Evolutionary conservation across 1,140 invertebrate genomes (phyloP), one percentile per base, ranked within the genome.

Genomic region (Lepidurus packardi): DNA sequence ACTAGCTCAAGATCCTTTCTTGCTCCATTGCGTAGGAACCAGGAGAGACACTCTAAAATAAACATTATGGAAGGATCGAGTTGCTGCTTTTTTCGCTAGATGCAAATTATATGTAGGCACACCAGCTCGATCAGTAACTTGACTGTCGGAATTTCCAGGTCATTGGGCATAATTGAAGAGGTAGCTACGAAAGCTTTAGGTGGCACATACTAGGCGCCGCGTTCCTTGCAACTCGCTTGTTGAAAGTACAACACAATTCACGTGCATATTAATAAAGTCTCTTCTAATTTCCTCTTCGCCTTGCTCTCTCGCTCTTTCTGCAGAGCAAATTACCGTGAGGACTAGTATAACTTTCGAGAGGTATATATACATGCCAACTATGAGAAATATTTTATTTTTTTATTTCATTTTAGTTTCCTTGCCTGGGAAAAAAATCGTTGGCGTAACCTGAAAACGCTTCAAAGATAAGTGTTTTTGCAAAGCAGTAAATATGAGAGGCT

Each of bases 231-330:
- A 34, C 34, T 34, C 21, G 53, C 9, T 65, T 65, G 53, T 65
- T 16, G 6, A 65, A 65, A 65, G 4, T 65, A n/a, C 21, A 13
- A 65, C 21, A 13, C 53, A 65, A 65, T 65, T 65, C 21, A 65
- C 53, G 16, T 65, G 53, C 53, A 65, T 65, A 65, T 65, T 65
- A 65, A 65, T 65, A 65, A 65, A 65, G 16, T 65, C 13, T 21
- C 53, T 65, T 65, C 21, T 65, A 65, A 65, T 65, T 65, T 65
- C 16, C 53, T 65, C 9, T 16, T 13, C 13, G 16, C 53, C 53
- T 65, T 65, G 13, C 8, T n/a, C 53, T 65, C 53, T n/a, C n/a
- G 53, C 53, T 65, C 21, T 65, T 65, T 21, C 16, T 7, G 53
- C 21, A n/a, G 53, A 65, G 53, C 53, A 65, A 65, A 65, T 65